phyloP scores from a whole-genome alignment of 2,888 invertebrate species.

The Spilarctia lutea region DNA sequence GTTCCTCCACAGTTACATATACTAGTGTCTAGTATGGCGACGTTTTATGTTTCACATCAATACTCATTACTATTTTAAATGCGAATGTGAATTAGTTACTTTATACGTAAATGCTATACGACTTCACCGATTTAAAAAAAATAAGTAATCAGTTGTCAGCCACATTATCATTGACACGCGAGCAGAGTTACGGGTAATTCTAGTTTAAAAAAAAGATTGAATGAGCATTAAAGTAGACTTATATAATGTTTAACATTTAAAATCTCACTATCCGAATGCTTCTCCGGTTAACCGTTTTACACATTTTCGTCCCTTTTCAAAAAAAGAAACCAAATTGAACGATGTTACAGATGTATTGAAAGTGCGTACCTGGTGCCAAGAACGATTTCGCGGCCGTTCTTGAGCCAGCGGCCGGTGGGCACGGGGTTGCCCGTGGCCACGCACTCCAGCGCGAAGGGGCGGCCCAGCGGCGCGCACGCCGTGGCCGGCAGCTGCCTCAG shows the following conservation, averaged over 20 bases:
- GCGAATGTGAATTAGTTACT: no score
- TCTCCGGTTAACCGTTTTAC: neutral
- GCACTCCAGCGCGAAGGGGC: slow-evolving; percentile 93
- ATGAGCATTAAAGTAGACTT: neutral
- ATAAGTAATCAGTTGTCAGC: no score
- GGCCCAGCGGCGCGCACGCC: slow-evolving; percentile 93
- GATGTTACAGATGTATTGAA: neutral
- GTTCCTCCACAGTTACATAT: no score
- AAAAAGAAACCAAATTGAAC: neutral
- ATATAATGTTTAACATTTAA: neutral
- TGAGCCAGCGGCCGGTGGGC: slow-evolving; percentile 96
- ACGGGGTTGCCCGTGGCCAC: slow-evolving; percentile 95
- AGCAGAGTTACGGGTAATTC: no score
- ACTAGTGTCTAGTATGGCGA: no score
- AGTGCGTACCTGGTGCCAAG: slow-evolving; percentile 87
- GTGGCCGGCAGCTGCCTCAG: slow-evolving; percentile 91
- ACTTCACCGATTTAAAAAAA: no score
- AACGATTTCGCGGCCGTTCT: slow-evolving; percentile 95
- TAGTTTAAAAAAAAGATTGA: neutral
- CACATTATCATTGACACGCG: no score
- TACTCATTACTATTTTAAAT: no score
- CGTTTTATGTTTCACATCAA: no score
- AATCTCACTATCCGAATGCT: no score
- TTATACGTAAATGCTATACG: no score
- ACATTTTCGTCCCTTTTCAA: neutral